Evolutionary conservation across 35 echinoderm and acorn worm genomes (phyloP), one percentile per base, ranked within the genome.

Genomic region (Patiria miniata): DNA sequence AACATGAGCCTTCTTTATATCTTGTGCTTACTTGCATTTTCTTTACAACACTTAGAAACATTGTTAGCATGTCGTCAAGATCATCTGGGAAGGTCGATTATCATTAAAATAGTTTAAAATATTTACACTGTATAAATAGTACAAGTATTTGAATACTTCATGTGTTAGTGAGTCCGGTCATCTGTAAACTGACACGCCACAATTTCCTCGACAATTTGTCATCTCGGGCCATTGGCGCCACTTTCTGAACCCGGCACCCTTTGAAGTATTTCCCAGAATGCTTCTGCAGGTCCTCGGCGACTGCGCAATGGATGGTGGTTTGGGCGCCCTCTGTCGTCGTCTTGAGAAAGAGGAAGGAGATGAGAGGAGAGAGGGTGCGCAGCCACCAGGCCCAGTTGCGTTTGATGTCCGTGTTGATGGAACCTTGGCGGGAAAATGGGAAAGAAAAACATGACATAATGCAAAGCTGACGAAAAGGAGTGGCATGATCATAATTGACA

Each of bases 261-360:
- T 98, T 93, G 84, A 91, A 98, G 61, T 94, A 98, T n/a, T 52
- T 78, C 30, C 95, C 95, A 18, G 89, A 91, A 26, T 82, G 79
- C 16, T 73, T 51, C 8, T 88, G 58, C 15, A 91, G 83, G 22
- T 83, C 86, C 21, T 91, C 85, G 26, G 95, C 93, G 16, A 92
- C 89, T 37, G 95, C 85, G 42, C 95, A 98, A 61, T 98, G 95
- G 37, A 98, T 88, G 30, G 95, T 88, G 16, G 95, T 93, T 52
- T 90, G 87, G 4, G 92, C 88, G 5, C 95, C 95, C 28, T 85
- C 92, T 42, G 80, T 33, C 3, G 89, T 39, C 16, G 88, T 83
- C 30, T 98, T 98, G 15, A 98, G 82, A 44, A 98, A 94, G 16
- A 86, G 53, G 57, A 93, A 88, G 15, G 86, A 92, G 32, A 98